Evolutionary conservation across 2,888 invertebrate genomes (phyloP).

Genomic region (Alcis repandata): DNA sequence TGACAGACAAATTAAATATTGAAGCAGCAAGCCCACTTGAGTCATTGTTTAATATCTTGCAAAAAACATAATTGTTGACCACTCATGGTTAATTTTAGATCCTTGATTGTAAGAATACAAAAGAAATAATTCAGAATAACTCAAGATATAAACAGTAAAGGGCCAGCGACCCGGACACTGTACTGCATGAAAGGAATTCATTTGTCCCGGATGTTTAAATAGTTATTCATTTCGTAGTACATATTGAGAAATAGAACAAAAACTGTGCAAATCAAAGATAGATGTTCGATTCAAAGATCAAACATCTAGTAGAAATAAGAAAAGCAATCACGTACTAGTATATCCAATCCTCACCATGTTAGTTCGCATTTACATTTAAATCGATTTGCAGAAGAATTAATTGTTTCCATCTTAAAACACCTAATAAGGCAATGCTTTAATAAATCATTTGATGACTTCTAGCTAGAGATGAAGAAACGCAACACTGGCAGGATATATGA

Average conservation of each 20-base stretch:
- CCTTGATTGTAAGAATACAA: conserved; percentile 44
- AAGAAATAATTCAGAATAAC: conserved; percentile 44
- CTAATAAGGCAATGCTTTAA: conserved; percentile 39
- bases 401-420: conserved; percentile 31
- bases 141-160: conserved; percentile 45
- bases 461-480: conserved; percentile 58
- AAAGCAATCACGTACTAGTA: conserved; percentile 28
- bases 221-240: conserved; percentile 45
- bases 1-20: conserved; percentile 55
- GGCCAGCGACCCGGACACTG: conserved; percentile 64
- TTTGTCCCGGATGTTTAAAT: conserved; percentile 51
- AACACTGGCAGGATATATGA: conserved; percentile 49
- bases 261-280: conserved; percentile 37
- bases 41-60: conserved; percentile 46
- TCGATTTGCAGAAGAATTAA: conserved; percentile 39
- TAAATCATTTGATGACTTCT: conserved; percentile 55
- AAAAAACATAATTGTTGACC: conserved; percentile 40
- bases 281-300: conserved; percentile 47
- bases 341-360: conserved; percentile 40
- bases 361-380: conserved; percentile 48
- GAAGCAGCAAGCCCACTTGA: conserved; percentile 51
- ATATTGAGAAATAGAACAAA: conserved; percentile 44
- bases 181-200: conserved; percentile 52
- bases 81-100: conserved; percentile 49
- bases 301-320: conserved; percentile 35